A percentile compares a stretch with the other conserved stretches of the same genome.
These are phyloP conservation scores for Tricholaema leucomelas DNA, from an alignment of 2,113 vertebrate species.

Conservation along the genomic window DNA sequence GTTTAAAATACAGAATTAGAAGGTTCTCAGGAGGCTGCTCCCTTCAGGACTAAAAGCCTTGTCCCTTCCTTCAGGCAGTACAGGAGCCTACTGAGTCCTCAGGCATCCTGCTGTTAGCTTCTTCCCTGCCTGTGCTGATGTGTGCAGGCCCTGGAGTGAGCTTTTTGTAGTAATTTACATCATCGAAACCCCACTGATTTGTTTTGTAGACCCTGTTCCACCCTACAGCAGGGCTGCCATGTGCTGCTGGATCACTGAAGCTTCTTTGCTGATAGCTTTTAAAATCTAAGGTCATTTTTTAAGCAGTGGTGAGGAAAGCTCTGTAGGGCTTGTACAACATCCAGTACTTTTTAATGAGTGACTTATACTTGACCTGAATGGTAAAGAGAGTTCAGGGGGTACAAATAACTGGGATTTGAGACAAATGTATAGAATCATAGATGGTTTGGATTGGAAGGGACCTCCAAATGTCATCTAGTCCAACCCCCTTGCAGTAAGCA, in stretches of 20 bases:
- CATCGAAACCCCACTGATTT: not conserved
- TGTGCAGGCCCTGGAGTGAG: not conserved
- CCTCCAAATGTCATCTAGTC: no score
- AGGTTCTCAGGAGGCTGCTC: not conserved
- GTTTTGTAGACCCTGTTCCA: not conserved
- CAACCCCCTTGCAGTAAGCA: no score
- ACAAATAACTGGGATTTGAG: not conserved
- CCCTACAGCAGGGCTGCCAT: not conserved
- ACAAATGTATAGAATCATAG: not conserved
- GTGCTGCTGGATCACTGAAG: fast-evolving
- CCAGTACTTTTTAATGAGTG: not conserved
- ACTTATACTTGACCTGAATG: not conserved
- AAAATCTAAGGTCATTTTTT: not conserved
- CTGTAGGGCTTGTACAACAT: not conserved
- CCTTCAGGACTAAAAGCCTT: not conserved
- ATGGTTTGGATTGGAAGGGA: no score
- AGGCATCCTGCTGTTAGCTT: not conserved
- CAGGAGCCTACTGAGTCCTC: not conserved
- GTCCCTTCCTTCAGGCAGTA: fast-evolving
- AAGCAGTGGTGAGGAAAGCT: not conserved
- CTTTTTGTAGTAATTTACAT: not conserved
- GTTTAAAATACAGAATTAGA: not conserved
- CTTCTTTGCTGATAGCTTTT: not conserved
- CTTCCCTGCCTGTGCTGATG: not conserved
- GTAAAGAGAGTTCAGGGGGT: not conserved